Evolutionary conservation across 64 coral and sea anemone genomes (phyloP), one percentile per base, ranked within the genome.

Genomic region (Pachyseris speciosa): DNA sequence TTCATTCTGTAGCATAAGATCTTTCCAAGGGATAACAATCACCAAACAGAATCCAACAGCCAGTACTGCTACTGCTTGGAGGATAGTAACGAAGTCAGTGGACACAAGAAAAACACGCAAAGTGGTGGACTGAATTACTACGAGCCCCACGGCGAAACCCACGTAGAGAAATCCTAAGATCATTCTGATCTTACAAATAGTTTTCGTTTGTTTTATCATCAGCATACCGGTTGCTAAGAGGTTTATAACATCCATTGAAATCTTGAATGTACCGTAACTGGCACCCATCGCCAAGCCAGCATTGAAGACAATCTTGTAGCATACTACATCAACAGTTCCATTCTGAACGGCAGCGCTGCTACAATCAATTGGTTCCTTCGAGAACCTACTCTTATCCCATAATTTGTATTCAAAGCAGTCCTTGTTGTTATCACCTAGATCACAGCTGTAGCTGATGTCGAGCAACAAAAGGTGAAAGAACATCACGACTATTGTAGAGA

Each of bases 281-380:
- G 40, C 79, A 42, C 79, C 79, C 9, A 17, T 12, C 12, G 79
- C 53, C 8, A 39, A 12, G 16, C 79, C 52, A 42, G 11, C 9
- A 7, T 84, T 63, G 79, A 64, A 84, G 28, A 84, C 79, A 64
- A 84, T 38, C 61, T 67, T n/a, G 79, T 84, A 84, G 10, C 79
- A 63, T 9, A 84, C 34, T 12, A 64, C 55, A 7, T 60, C 33
- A 3, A 60, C 31, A 1, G 34, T 37, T 39, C 33, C 61, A 45
- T 64, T 64, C 27, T 9, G 42, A 15, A 45, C 9, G 0, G 34
- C 39, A 39, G 30, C 22, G 55, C 61, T 84, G 28, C 9, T 42
- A 30, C 78, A 83, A 5, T 61, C 33, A 7, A 83, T 43, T 4
- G 79, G 79, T 37, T 24, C 53, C 1, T 19, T 42, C 5, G 53